Percentiles rank a stretch among this genome's conserved stretches.
Evolutionary conservation across 2,888 invertebrate species (phyloP).

Genomic region (Emmelina monodactyla): DNA sequence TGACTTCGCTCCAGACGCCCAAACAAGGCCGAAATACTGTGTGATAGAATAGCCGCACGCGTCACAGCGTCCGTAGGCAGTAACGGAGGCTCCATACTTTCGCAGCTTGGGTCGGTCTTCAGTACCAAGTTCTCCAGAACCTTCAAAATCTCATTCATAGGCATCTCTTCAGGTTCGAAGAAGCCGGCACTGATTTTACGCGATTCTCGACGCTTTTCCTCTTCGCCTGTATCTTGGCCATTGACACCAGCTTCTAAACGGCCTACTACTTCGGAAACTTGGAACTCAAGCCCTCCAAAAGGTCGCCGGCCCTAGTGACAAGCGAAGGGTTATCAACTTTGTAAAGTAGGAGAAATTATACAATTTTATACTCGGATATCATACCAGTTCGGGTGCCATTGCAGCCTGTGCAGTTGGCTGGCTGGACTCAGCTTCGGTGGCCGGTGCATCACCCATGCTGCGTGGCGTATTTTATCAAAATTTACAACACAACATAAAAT

Average conservation of each 20-base stretch:
- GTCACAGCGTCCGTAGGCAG: slow-evolving; percentile 70
- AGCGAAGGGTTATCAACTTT: slow-evolving; percentile 20
- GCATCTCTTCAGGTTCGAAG: slow-evolving; percentile 62
- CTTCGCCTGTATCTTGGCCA: slow-evolving; percentile 41
- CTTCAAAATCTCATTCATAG: slow-evolving; percentile 69
- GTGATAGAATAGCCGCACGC: slow-evolving; percentile 76
- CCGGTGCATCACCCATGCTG: slow-evolving; percentile 56
- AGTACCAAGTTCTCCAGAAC: slow-evolving; percentile 67
- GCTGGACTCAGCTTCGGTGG: slow-evolving; percentile 38
- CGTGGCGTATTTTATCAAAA: slow-evolving; percentile 48
- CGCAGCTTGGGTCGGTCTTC: slow-evolving; percentile 69
- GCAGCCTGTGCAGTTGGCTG: slow-evolving; percentile 34
- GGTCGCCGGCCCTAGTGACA: slow-evolving; percentile 67
- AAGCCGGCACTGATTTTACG: slow-evolving; percentile 60
- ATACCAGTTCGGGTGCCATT: slow-evolving; percentile 35
- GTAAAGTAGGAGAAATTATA: not conserved
- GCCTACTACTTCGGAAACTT: slow-evolving; percentile 76
- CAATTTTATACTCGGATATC: slow-evolving; percentile 12
- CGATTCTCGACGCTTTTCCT: slow-evolving; percentile 41
- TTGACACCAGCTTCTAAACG: slow-evolving; percentile 73
- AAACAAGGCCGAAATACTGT: slow-evolving; percentile 86
- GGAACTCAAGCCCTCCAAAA: slow-evolving; percentile 72
- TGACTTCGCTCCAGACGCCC: slow-evolving; percentile 82
- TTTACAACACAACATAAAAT: slow-evolving; percentile 46
- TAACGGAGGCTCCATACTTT: slow-evolving; percentile 68